Conservation (phyloP, 2,888 invertebrate species). For the Phyto melanocephala region DNA sequence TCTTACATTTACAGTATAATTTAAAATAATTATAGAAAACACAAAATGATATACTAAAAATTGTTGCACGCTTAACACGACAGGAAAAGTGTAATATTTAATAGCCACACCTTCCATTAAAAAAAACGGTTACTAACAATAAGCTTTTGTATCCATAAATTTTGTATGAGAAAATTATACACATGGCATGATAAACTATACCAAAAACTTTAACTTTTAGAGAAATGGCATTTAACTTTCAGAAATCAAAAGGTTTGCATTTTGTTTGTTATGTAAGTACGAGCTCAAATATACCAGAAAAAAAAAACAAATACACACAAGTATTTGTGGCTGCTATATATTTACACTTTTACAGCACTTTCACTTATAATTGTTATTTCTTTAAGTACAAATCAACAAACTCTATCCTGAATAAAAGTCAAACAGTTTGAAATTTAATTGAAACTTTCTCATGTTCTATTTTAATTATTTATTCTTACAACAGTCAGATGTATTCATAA, state of each 20-base stretch:
- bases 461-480: conserved; percentile 11
- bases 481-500: conserved; percentile 3
- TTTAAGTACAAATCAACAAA: background rate
- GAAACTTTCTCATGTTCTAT: conserved; percentile 6
- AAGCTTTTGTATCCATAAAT: background rate
- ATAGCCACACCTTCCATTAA: background rate
- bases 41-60: background rate
- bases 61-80: conserved; percentile 13
- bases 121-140: background rate
- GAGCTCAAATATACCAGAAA: no score
- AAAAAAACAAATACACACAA: no score
- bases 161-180: background rate
- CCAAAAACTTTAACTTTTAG: background rate
- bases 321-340: no score
- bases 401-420: conserved; percentile 16
- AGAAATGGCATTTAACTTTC: background rate
- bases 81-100: conserved; percentile 29
- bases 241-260: background rate
- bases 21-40: background rate
- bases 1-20: background rate
- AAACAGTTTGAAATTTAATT: conserved; percentile 15
- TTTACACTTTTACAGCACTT: no score
- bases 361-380: no score
- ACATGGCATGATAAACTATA: background rate
- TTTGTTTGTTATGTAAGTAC: no score